Conservation (phyloP, 2,113 vertebrate genomes). For the Zosterops borbonicus region DNA sequence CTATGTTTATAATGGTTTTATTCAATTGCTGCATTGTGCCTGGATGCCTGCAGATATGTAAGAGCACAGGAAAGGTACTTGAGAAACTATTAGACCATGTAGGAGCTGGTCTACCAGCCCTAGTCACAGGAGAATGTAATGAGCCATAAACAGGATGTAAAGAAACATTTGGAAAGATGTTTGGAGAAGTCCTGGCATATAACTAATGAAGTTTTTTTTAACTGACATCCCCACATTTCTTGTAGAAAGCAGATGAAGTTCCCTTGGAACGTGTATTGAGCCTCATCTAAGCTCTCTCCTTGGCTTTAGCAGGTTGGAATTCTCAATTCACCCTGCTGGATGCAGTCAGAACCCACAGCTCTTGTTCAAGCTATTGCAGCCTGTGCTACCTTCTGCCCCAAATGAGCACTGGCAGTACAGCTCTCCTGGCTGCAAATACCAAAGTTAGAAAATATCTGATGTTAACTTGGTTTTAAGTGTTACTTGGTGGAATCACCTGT, state of each 20-base stretch:
- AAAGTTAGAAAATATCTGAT: background rate
- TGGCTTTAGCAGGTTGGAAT: background rate
- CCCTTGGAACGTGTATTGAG: rapidly evolving
- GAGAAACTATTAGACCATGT: background rate
- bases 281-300: background rate
- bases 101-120: slow-evolving; percentile 8
- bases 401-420: background rate
- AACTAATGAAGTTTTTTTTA: background rate
- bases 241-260: background rate
- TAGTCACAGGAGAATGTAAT: background rate
- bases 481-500: background rate
- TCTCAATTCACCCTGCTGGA: background rate
- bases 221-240: background rate
- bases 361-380: background rate
- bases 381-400: background rate
- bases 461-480: background rate
- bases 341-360: background rate
- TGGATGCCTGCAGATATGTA: background rate
- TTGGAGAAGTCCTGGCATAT: background rate
- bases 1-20: background rate
- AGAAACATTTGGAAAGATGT: background rate
- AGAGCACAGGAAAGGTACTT: background rate
- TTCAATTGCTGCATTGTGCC: slow-evolving; percentile 10
- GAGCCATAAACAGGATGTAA: background rate
- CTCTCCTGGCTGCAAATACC: background rate